Base-by-base conservation (phyloP, 2,888 invertebrate genomes). In the Elegia similella region DNA sequence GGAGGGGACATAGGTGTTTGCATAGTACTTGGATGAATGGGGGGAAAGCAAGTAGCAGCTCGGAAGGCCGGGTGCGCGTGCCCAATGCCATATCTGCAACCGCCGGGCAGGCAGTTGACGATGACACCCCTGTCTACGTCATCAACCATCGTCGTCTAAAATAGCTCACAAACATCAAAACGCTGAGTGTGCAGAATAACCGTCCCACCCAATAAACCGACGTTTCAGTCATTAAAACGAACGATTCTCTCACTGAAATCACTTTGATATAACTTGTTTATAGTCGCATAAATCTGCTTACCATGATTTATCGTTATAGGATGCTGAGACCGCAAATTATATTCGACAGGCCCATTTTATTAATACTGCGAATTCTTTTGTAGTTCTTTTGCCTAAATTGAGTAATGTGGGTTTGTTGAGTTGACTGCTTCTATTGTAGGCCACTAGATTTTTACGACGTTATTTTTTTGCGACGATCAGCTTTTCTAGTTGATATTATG, bases 221-320 rank as follows among this genome's bases (percentile, higher is more conserved):
- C n/a, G 3, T 38, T 69, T 67, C 69, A 72, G 68, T 65, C 61
- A 67, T 66, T 66, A 57, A 52, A 64, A 38, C 38, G 62, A 70
- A 69, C 72, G 38, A 38, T 38, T n/a, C 38, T 38, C 38, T 38
- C n/a, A 38, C 38, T 80, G 75, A 79, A 82, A 78, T 80, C 72
- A 76, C 6, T 69, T 73, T 80, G 85, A 82, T 84, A 81, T 85
- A 80, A 76, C 80, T n/a, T 38, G 81, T 88, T 86, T 86, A 86
- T 81, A 70, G 82, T 74, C 75, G 73, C 79, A 82, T 88, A 88
- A 88, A 86, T 86, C 82, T 76, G 77, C 73, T 78, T 78, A 78
- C 66, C 57, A 63, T 78, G 82, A 87, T 88, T 88, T 88, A 87
- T 87, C 70, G 80, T 76, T 80, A 77, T 80, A 78, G 75, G 77